These are phyloP conservation scores for Agrochola lota DNA, from an alignment of 2,888 invertebrate genomes.

Conservation along the genomic window DNA sequence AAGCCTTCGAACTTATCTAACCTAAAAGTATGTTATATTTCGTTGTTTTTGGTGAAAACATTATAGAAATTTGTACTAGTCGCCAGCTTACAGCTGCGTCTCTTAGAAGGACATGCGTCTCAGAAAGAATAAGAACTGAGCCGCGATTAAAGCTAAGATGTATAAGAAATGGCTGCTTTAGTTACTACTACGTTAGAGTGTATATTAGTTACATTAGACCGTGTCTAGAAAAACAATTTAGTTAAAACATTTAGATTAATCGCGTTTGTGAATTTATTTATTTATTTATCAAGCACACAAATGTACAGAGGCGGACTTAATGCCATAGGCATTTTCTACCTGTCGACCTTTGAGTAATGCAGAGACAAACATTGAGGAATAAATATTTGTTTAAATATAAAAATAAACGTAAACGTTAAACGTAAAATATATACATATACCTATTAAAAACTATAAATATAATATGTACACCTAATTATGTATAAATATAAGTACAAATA, in stretches of 20 bases:
- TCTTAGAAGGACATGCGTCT: constrained; percentile 19
- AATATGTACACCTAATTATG: no score
- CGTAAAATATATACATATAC: no score
- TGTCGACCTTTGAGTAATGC: no score
- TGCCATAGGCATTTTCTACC: no score
- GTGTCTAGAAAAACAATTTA: background rate
- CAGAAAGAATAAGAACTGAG: constrained; percentile 48
- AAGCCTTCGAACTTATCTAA: constrained; percentile 48
- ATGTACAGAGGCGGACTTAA: no score
- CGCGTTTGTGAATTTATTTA: background rate
- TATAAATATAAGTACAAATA: no score
- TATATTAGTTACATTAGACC: background rate
- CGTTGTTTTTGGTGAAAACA: constrained; percentile 39
- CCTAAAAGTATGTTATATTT: constrained; percentile 39
- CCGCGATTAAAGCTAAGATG: constrained; percentile 32
- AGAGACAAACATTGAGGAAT: no score
- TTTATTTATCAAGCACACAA: no score
- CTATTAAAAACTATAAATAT: no score
- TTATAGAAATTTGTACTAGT: constrained; percentile 30
- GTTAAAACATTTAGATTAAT: background rate
- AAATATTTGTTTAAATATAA: no score
- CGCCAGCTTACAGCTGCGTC: constrained; percentile 40
- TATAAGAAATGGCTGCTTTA: constrained; percentile 21
- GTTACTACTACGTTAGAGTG: background rate
- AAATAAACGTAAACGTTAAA: no score